These are phyloP conservation scores for Rhogogaster chlorosoma DNA, from an alignment of 2,888 invertebrate species.

Conservation along the genomic window DNA sequence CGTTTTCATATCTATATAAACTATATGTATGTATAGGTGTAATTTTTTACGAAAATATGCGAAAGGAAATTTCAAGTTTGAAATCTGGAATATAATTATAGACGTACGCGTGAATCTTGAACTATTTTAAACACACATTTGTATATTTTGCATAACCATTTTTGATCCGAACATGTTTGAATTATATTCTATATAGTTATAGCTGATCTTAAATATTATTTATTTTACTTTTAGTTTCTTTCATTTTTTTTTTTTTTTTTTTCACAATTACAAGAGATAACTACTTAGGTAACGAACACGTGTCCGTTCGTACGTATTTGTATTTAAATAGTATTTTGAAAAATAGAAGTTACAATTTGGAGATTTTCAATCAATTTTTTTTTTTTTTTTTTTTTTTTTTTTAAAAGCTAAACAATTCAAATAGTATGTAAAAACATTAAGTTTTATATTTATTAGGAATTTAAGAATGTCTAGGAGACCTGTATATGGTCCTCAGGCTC, in stretches of 20 bases:
- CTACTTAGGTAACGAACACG: constrained; percentile 28
- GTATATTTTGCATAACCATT: constrained; percentile 10
- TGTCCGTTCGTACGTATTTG: constrained; percentile 19
- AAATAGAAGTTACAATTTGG: constrained; percentile 48
- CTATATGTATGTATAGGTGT: neutral
- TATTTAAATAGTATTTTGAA: constrained; percentile 49
- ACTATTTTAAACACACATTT: constrained; percentile 36
- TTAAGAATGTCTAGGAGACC: constrained; percentile 38
- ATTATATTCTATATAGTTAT: neutral
- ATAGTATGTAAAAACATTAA: constrained; percentile 48
- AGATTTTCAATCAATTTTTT: constrained; percentile 39
- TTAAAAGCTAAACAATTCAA: constrained; percentile 26
- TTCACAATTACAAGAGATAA: constrained; percentile 20
- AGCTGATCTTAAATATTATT: constrained; percentile 1
- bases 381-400: constrained; percentile 15
- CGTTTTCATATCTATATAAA: neutral
- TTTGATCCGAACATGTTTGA: constrained; percentile 15
- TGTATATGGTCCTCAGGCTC: constrained; percentile 31
- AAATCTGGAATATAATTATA: neutral
- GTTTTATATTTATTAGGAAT: constrained; percentile 34
- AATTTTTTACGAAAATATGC: constrained; percentile 33
- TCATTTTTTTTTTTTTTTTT: neutral
- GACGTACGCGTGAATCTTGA: constrained; percentile 2
- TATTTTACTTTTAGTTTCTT: neutral
- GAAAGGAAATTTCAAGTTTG: neutral